Evolutionary conservation across 2,888 invertebrate species (phyloP), one percentile per base, ranked within the genome.

Genomic region (Leucania comma): DNA sequence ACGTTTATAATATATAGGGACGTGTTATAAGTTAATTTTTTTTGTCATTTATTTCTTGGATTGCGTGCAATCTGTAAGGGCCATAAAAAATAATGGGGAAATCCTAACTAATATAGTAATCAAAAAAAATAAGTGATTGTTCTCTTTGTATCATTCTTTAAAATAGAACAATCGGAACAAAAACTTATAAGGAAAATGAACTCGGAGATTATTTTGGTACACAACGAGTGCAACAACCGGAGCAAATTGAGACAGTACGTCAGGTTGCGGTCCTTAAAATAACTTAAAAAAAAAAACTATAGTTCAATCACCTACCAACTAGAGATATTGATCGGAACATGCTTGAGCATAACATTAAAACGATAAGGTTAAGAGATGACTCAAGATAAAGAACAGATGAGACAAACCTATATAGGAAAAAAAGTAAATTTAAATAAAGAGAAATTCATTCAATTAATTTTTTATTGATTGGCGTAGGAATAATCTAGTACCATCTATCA

Each of bases 221-320:
- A 38, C 29, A n/a, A 29, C 26, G 68, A 68, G 75, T 57, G 62
- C 72, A 68, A 76, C 58, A 76, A 72, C 78, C 78, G 72, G 57
- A 68, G 58, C 42, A 56, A 75, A 72, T 57, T 54, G 56, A 68
- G 51, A 73, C 24, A 29, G 59, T 68, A 50, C 65, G 66, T 59
- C 68, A 65, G 50, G 46, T 61, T 32, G 35, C 26, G 20, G 67
- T 56, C 66, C 53, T 59, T 63, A 68, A 75, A 48, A 66, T 62
- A 70, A 50, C 51, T 69, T 6, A 32, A 61, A 66, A 60, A 63
- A 32, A 61, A 66, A 60, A 63, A 62, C 74, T 29, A n/a, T 38
- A 48, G 75, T 54, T 78, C 65, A 59, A 42, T 75, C 53, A 66
- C 38, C 69, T 69, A 58, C 26, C 3, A 46, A 61, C 29, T 48